Percentiles rank a stretch among this genome's conserved stretches.
Conservation (phyloP, 2,113 vertebrate genomes). For the Hepsetus odoe region DNA sequence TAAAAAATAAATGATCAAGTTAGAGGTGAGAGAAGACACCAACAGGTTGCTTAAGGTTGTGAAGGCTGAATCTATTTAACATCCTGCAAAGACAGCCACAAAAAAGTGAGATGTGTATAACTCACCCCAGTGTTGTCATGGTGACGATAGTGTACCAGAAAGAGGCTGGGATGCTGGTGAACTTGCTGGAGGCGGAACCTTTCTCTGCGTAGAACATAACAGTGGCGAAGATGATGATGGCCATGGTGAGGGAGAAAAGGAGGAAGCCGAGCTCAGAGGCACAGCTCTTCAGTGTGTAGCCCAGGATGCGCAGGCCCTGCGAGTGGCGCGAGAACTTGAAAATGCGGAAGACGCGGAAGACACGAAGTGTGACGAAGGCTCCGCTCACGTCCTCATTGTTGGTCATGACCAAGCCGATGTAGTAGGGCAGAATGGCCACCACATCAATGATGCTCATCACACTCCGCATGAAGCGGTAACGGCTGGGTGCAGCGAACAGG, state of each 20-base stretch:
- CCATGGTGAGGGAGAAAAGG: slow-evolving; percentile 99
- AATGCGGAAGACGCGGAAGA: slow-evolving; percentile 97
- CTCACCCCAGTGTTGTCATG: slow-evolving; percentile 99
- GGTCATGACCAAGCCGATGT: slow-evolving; percentile 98
- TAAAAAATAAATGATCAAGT: no score
- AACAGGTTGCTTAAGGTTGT: background rate
- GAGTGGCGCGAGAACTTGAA: slow-evolving; percentile 99
- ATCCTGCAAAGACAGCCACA: background rate
- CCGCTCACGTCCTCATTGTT: slow-evolving; percentile 98
- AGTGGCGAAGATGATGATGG: slow-evolving; percentile 99
- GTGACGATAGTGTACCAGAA: slow-evolving; percentile 99
- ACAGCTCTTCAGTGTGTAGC: slow-evolving; percentile 98
- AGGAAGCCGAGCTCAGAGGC: slow-evolving; percentile 98
- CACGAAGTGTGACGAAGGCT: slow-evolving; percentile 94
- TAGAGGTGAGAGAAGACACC: background rate
- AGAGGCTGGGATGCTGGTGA: slow-evolving; percentile 98
- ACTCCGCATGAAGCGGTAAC: slow-evolving; percentile 94
- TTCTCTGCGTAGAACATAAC: slow-evolving; percentile 99
- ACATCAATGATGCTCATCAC: slow-evolving; percentile 99
- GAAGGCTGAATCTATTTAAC: background rate
- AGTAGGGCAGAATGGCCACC: slow-evolving; percentile 98
- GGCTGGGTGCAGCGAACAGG: slow-evolving; percentile 93
- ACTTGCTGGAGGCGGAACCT: slow-evolving; percentile 97
- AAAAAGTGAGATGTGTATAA: slow-evolving; percentile 29
- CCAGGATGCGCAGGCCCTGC: slow-evolving; percentile 96